Percentiles rank a stretch among this genome's conserved stretches.
Evolutionary conservation across 2,113 vertebrate species (phyloP).

Genomic region (Heteronetta atricapilla): DNA sequence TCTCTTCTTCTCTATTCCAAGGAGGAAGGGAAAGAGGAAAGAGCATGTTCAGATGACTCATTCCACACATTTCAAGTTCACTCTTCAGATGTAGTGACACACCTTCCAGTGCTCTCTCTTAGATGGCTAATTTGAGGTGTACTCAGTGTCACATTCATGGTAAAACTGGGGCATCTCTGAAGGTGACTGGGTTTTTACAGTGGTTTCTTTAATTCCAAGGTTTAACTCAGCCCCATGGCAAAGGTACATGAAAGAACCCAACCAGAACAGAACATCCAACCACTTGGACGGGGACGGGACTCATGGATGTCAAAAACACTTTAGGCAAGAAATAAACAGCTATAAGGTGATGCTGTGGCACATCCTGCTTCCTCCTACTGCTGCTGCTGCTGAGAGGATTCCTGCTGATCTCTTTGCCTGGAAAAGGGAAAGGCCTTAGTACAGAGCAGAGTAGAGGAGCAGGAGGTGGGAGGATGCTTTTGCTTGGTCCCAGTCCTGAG

Average conservation of each 20-base stretch:
- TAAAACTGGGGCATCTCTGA: not conserved
- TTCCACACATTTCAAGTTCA: not conserved
- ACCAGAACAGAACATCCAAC: not conserved
- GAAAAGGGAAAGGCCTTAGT: not conserved
- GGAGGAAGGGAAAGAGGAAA: not conserved
- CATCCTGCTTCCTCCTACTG: not conserved
- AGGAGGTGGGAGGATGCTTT: not conserved
- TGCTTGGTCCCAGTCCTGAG: not conserved
- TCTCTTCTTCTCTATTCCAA: not conserved
- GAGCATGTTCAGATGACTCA: not conserved
- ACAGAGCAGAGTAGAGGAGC: not conserved
- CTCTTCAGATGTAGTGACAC: not conserved
- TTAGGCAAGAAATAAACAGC: not conserved
- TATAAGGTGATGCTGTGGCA: fast-evolving
- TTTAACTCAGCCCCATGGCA: not conserved
- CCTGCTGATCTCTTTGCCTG: not conserved
- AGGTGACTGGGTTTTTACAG: not conserved
- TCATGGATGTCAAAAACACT: not conserved
- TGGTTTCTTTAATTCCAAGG: not conserved
- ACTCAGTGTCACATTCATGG: not conserved
- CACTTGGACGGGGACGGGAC: fast-evolving
- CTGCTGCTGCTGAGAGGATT: not conserved
- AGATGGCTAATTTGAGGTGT: not conserved
- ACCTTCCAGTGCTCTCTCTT: not conserved
- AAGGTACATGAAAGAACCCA: not conserved